Conservation (phyloP, 1,140 invertebrate genomes). For the Dolichoris vasculosae region DNA sequence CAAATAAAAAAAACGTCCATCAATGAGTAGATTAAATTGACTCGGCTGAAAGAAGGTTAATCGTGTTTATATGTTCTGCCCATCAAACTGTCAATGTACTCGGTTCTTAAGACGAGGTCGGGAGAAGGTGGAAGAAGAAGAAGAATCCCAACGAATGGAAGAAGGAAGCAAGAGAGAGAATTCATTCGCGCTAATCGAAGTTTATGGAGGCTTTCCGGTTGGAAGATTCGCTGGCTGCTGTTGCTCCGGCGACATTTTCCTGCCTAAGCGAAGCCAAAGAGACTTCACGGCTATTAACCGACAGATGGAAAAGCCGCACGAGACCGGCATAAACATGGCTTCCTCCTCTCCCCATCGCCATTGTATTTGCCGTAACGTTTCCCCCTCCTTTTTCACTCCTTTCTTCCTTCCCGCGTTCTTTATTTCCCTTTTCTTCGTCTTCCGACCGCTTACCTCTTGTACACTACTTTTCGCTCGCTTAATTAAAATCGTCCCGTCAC, state of each 20-base stretch:
- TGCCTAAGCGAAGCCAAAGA: conserved; percentile 55
- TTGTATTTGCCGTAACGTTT: background rate
- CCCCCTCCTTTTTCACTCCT: background rate
- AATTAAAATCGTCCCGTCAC: background rate
- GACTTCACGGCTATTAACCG: conserved; percentile 58
- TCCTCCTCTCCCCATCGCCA: background rate
- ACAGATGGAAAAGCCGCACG: conserved; percentile 55
- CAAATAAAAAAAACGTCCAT: background rate
- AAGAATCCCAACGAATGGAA: background rate
- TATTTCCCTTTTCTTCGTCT: background rate
- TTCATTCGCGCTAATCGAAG: conserved; percentile 62
- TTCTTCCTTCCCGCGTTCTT: background rate
- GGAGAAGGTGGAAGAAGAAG: too few relatives aligned
- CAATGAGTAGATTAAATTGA: background rate
- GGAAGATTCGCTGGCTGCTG: conserved; percentile 51
- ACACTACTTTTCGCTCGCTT: background rate
- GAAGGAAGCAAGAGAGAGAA: conserved; percentile 41
- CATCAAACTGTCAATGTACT: background rate
- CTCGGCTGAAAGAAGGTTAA: background rate
- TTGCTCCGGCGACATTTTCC: conserved; percentile 54
- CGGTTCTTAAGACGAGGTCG: background rate
- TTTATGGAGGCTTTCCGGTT: conserved; percentile 58
- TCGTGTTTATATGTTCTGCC: background rate
- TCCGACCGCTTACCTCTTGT: background rate
- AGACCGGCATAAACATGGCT: conserved; percentile 38